These are phyloP conservation scores for Pterostichus madidus DNA, from an alignment of 2,888 invertebrate genomes.

Conservation along the genomic window DNA sequence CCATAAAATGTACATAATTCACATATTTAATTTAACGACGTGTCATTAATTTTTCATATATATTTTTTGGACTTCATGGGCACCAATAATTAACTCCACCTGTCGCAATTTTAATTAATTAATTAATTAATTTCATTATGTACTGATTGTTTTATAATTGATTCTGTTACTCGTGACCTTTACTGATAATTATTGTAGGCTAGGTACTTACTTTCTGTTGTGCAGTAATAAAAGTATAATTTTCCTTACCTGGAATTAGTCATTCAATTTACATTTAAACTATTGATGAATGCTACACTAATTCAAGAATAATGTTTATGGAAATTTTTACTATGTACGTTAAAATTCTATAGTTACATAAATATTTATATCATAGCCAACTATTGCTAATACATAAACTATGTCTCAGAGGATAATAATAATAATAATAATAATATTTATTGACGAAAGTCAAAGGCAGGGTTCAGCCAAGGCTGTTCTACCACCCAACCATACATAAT, in stretches of 20 bases:
- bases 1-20: background rate
- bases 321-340: conserved; percentile 15
- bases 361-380: no score
- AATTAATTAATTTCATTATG: conserved; percentile 24
- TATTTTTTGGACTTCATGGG: background rate
- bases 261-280: conserved; percentile 18
- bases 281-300: conserved; percentile 9
- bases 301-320: conserved; percentile 16
- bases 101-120: conserved; percentile 14
- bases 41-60: conserved; percentile 6
- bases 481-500: no score
- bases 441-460: no score
- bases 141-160: conserved; percentile 31
- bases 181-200: conserved; percentile 21
- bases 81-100: background rate
- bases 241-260: conserved; percentile 37
- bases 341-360: background rate
- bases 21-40: background rate
- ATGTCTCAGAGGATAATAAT: no score
- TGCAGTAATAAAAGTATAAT: conserved; percentile 10
- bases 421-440: no score
- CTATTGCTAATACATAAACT: no score
- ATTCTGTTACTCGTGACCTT: conserved; percentile 21
- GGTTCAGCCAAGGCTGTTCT: no score
- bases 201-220: conserved; percentile 27